Conservation (phyloP, 2,888 invertebrate genomes). For the Argyresthia albistria region DNA sequence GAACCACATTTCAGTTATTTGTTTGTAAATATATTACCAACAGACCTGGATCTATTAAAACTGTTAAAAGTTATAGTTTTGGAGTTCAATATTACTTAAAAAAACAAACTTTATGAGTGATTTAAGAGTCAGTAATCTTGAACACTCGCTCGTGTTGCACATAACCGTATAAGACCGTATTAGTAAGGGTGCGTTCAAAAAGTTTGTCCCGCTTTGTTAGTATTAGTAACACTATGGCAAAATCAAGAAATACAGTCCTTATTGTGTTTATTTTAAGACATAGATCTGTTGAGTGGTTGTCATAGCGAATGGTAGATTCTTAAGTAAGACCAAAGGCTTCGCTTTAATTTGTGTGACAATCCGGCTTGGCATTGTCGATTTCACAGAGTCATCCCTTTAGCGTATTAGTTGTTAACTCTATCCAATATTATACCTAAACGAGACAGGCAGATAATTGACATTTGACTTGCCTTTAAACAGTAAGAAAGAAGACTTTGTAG, state of each 20-base stretch:
- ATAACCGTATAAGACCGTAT: constrained; percentile 2
- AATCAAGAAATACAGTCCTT: not conserved
- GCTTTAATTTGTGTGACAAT: constrained; percentile 4
- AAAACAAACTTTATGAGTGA: too few species aligned
- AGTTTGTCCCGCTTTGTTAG: constrained; percentile 9
- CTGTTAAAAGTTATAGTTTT: too few species aligned
- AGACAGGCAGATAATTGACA: not conserved
- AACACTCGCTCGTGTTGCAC: not conserved
- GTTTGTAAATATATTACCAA: not conserved
- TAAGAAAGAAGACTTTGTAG: too few species aligned
- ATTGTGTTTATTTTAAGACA: not conserved
- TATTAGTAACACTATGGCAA: constrained; percentile 8
- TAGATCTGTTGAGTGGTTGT: not conserved
- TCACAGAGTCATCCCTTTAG: constrained; percentile 2
- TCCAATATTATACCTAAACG: not conserved
- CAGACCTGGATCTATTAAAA: too few species aligned
- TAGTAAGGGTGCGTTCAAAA: constrained; percentile 10
- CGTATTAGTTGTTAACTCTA: not conserved
- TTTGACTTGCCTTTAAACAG: too few species aligned
- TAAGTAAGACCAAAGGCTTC: constrained; percentile 1
- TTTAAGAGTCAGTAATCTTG: constrained; percentile 1
- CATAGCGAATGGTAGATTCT: constrained; percentile 2
- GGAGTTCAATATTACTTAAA: not conserved
- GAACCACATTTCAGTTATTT: not conserved
- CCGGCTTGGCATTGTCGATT: constrained; percentile 3